Conservation (phyloP, 2,113 vertebrate genomes). For the Oxyruncus cristatus region DNA sequence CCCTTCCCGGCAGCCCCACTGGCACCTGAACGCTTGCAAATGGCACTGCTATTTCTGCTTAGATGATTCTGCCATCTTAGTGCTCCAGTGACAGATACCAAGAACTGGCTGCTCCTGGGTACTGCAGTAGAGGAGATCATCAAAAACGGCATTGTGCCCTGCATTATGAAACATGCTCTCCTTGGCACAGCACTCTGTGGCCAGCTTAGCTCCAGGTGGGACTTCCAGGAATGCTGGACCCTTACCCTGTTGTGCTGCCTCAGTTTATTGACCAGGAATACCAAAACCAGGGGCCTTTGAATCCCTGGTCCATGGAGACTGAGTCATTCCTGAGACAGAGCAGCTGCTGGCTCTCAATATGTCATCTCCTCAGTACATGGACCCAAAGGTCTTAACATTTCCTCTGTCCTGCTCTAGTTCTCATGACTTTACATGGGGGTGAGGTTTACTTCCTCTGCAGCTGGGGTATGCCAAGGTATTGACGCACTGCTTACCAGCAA, state of each 20-base stretch:
- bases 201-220: background rate
- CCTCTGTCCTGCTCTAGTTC: background rate
- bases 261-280: background rate
- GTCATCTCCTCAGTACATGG: background rate
- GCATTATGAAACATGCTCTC: fast-evolving
- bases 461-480: background rate
- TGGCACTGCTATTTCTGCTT: background rate
- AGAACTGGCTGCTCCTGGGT: background rate
- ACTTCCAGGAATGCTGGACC: background rate
- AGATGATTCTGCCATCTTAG: background rate
- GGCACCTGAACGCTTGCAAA: background rate
- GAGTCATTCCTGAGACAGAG: background rate
- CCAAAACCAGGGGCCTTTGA: background rate
- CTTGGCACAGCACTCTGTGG: fast-evolving
- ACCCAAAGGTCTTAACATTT: background rate
- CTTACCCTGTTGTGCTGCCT: background rate
- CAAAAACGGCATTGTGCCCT: background rate
- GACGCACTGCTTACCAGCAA: background rate
- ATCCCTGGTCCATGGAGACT: background rate
- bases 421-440: background rate
- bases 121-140: background rate
- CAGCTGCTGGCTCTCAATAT: background rate
- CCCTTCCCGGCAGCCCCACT: background rate
- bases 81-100: background rate
- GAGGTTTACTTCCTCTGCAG: background rate